Percentiles rank a stretch among this genome's conserved stretches.
These are phyloP conservation scores for Mastacembelus armatus DNA, from an alignment of 2,797 vertebrate species.

Conservation along the genomic window DNA sequence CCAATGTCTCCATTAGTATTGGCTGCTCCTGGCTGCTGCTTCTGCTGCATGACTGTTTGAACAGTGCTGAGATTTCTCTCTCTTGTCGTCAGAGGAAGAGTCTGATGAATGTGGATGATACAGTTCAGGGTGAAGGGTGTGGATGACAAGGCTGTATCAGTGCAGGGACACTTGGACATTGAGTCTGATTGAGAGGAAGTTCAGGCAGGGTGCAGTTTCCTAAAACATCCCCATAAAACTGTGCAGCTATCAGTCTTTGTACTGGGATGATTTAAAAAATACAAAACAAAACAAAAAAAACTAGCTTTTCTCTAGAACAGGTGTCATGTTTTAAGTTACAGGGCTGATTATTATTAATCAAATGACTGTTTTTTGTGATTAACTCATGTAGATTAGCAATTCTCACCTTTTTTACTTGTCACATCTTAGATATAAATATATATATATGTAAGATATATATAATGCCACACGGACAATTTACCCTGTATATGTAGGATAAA, in stretches of 20 bases:
- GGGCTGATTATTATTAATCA: constrained; percentile 5
- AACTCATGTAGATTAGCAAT: constrained; percentile 14
- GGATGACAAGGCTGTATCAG: constrained; percentile 36
- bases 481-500: too few relatives aligned
- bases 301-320: constrained; percentile 14
- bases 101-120: constrained; percentile 70
- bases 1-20: constrained; percentile 80
- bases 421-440: constrained; percentile 9
- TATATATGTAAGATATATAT: too few relatives aligned
- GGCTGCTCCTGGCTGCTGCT: constrained; percentile 67
- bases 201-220: constrained; percentile 45
- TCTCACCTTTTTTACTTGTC: not conserved
- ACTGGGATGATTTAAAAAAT: constrained; percentile 16
- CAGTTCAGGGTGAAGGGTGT: constrained; percentile 43
- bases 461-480: too few relatives aligned
- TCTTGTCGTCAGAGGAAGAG: constrained; percentile 60
- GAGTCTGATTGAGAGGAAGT: constrained; percentile 50
- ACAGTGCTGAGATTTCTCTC: constrained; percentile 70
- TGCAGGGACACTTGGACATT: constrained; percentile 51
- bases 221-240: constrained; percentile 32
- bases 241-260: constrained; percentile 24
- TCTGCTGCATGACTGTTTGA: constrained; percentile 71
- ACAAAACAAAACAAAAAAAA: constrained; percentile 21
- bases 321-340: constrained; percentile 7
- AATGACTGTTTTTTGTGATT: constrained; percentile 15